Percentiles rank a stretch among this genome's conserved stretches.
These are phyloP conservation scores for Drosophila eohydei DNA, from an alignment of 2,888 invertebrate genomes.

Conservation along the genomic window DNA sequence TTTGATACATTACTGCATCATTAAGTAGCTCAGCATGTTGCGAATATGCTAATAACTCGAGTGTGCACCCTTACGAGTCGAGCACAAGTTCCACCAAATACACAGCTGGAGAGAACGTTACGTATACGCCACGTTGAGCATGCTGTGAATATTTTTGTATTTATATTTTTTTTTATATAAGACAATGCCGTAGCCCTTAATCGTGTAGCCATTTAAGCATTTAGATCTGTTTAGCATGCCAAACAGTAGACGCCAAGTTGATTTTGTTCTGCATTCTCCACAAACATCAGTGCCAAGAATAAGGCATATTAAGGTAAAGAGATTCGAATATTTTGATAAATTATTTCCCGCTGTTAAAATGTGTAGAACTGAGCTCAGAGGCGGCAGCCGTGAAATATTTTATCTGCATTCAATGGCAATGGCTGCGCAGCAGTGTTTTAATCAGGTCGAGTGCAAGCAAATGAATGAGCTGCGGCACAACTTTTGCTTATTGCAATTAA, in stretches of 20 bases:
- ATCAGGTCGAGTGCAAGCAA: slow-evolving; percentile 36
- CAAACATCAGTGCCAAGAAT: not conserved
- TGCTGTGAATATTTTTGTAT: slow-evolving; percentile 35
- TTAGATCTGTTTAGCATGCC: slow-evolving; percentile 34
- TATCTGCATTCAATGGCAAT: not conserved
- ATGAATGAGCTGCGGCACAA: slow-evolving; percentile 7
- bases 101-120: slow-evolving; percentile 33
- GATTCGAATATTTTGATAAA: not conserved
- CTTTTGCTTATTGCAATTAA: slow-evolving; percentile 27
- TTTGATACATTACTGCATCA: slow-evolving; percentile 70
- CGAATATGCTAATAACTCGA: slow-evolving; percentile 67
- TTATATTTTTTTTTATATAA: slow-evolving; percentile 22
- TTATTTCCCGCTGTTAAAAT: not conserved
- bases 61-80: slow-evolving; percentile 15
- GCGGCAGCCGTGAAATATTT: not conserved
- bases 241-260: not conserved
- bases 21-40: slow-evolving; percentile 67
- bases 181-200: slow-evolving; percentile 55
- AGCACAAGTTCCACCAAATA: not conserved
- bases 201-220: slow-evolving; percentile 29
- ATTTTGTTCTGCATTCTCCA: not conserved
- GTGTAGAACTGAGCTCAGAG: not conserved
- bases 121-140: slow-evolving; percentile 46
- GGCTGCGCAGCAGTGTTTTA: slow-evolving; percentile 12
- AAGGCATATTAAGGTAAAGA: not conserved